Percentiles rank a stretch among this genome's conserved stretches.
Conservation (phyloP, 2,113 vertebrate species). For the Empidonax traillii region DNA sequence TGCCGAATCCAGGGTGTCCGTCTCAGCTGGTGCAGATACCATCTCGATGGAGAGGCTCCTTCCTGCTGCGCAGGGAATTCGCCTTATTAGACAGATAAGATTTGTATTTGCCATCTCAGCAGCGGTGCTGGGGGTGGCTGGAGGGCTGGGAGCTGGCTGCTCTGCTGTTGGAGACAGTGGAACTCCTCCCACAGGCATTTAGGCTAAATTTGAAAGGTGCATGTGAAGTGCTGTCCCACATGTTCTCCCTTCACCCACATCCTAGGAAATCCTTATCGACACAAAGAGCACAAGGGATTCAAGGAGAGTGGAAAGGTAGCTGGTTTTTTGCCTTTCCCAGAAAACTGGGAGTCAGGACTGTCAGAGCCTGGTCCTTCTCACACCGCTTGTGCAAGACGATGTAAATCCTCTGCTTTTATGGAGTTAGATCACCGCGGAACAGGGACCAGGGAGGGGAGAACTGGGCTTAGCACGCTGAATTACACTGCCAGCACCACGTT, state of each 20-base stretch:
- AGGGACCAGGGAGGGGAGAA: neutral
- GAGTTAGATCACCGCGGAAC: neutral
- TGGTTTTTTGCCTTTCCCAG: neutral
- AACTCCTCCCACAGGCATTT: neutral
- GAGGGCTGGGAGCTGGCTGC: neutral
- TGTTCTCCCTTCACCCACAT: neutral
- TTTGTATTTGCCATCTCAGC: neutral
- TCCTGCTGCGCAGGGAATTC: neutral
- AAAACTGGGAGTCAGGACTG: neutral
- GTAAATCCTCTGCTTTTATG: neutral
- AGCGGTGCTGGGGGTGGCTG: neutral
- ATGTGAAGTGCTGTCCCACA: neutral
- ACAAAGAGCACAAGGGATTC: neutral
- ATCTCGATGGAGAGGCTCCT: neutral
- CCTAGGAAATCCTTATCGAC: neutral
- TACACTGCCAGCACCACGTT: neutral
- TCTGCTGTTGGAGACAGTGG: accelerated
- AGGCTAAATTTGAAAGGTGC: neutral
- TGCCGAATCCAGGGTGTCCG: neutral
- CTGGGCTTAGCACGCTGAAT: neutral
- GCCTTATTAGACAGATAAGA: neutral
- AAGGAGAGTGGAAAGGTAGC: neutral
- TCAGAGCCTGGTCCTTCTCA: neutral
- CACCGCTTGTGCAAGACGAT: neutral
- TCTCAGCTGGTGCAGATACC: neutral